These are phyloP conservation scores for Palythoa heliodiscus DNA, from an alignment of 92 coral and sea anemone species.

Conservation along the genomic window DNA sequence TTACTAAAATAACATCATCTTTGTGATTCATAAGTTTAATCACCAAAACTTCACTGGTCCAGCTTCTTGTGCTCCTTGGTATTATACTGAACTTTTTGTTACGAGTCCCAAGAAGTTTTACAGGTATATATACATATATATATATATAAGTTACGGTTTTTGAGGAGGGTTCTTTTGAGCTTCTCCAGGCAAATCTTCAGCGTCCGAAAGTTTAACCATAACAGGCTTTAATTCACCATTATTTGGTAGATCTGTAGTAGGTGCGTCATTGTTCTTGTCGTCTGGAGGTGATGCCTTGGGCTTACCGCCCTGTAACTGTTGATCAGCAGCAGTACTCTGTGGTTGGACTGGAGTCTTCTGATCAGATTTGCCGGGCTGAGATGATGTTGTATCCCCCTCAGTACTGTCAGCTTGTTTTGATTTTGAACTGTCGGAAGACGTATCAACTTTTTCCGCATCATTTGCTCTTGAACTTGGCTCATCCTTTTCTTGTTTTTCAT, in stretches of 20 bases:
- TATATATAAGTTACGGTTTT: background rate
- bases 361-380: background rate
- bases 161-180: background rate
- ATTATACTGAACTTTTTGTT: background rate
- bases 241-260: background rate
- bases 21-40: background rate
- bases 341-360: background rate
- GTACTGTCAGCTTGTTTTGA: background rate
- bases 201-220: background rate
- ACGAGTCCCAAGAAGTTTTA: background rate
- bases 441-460: background rate
- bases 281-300: background rate
- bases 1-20: background rate
- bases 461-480: conserved; percentile 29
- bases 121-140: too few relatives aligned
- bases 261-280: background rate
- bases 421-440: background rate
- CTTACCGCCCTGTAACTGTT: background rate
- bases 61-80: background rate
- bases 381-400: background rate
- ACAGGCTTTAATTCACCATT: background rate
- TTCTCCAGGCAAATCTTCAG: background rate
- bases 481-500: background rate
- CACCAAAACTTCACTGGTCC: background rate
- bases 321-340: background rate